These are phyloP conservation scores for Brachymystax lenok DNA, from an alignment of 2,797 vertebrate species.

Conservation along the genomic window DNA sequence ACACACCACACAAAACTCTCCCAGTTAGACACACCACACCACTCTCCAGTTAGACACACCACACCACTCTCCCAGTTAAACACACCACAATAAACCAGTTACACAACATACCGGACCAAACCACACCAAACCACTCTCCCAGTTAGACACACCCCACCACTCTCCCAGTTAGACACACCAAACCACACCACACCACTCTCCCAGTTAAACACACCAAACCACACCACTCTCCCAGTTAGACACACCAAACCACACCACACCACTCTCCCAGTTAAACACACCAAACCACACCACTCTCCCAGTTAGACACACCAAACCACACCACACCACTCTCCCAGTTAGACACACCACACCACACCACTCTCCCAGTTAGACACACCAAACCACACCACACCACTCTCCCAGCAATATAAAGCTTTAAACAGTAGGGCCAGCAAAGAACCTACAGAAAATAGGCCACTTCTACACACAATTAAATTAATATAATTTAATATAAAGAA, in stretches of 20 bases:
- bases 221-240: not conserved
- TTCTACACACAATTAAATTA: not conserved
- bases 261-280: too few species aligned
- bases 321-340: too few species aligned
- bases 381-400: not conserved
- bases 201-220: too few species aligned
- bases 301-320: too few species aligned
- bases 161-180: not conserved
- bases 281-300: too few species aligned
- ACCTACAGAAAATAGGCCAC: not conserved
- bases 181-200: not conserved
- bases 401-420: not conserved
- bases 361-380: too few species aligned
- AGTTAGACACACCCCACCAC: not conserved
- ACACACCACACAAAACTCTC: not conserved
- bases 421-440: not conserved
- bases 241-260: too few species aligned
- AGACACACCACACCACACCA: too few species aligned
- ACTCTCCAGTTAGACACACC: too few species aligned
- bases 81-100: conserved; percentile 13
- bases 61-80: too few species aligned
- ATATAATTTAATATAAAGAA: not conserved
- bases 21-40: not conserved
- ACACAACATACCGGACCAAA: not conserved
- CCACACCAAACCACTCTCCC: too few species aligned